Base-by-base conservation (phyloP, 2,113 vertebrate genomes). In the Chaetorhynchus papuensis region DNA sequence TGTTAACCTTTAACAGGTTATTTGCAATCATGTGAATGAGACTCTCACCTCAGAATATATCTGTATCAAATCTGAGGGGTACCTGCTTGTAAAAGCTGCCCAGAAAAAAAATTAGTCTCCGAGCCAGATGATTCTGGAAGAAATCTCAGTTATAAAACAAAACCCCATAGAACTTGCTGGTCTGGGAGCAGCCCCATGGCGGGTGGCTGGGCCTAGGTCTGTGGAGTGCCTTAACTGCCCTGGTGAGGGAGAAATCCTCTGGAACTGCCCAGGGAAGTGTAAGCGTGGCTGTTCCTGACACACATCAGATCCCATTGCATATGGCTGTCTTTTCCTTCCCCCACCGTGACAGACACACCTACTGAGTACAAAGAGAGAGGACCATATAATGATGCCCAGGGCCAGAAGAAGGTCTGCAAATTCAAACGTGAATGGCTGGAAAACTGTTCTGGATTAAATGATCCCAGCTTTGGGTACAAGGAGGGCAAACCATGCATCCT, bases 401-500 rank as follows among this genome's bases (percentile, higher is more conserved):
- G 98, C 6, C 45, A 93, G 91, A 98, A 97, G 68, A 98, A 96
- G 79, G 98, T 98, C 39, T 99, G 99, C 97, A 97, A 90, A 27
- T 99, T 99, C 97, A 41, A 4, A 20, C 98, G 98, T 31, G 41
- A 57, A 7, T 98, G 97, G 99, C 96, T 99, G 45, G 95, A 80
- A 2, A 95, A 91, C 57, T 99, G 99, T 96, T 99, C 99, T 27
- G 99, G 99, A 15, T 0, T 80, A 5, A 9, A 2, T 0, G 99
- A 99, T 28, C 7, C 50, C 0, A 13, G 2, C 6, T 99, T 71
- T 1, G 99, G 99, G 39, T 99, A 99, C 93, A 92, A 20, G 20
- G 93, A 97, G 0, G 99, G 99, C 78, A 99, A 98, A 57, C 99
- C 99, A 0, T 99, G 99, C 83, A 33, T 99, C 59, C 97, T 99